A percentile compares a stretch with the other conserved stretches of the same genome.
These are phyloP conservation scores for Luscinia luscinia DNA, from an alignment of 2,797 vertebrate species.

Conservation along the genomic window DNA sequence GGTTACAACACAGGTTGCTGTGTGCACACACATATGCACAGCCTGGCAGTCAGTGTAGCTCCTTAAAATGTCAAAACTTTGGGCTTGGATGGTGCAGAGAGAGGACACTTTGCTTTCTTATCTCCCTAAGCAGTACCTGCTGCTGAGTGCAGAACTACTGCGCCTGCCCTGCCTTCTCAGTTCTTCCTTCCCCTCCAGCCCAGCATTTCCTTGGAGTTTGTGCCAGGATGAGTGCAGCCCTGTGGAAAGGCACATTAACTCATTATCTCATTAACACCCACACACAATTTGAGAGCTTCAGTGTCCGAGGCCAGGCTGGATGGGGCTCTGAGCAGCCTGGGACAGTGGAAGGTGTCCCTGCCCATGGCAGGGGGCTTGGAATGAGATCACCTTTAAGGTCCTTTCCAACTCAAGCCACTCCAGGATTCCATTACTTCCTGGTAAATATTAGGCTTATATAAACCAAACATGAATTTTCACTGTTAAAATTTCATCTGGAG, in stretches of 20 bases:
- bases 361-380: too few species aligned
- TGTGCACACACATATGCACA: accelerated
- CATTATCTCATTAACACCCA: background rate
- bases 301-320: background rate
- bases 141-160: background rate
- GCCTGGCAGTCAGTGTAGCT: background rate
- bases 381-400: background rate
- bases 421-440: background rate
- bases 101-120: background rate
- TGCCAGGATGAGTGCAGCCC: background rate
- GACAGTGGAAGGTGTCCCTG: background rate
- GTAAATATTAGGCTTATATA: background rate
- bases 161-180: background rate
- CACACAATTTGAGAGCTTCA: background rate
- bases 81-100: background rate
- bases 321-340: background rate
- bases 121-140: background rate
- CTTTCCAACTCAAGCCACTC: background rate
- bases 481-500: background rate
- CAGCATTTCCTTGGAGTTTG: background rate
- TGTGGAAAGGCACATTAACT: background rate
- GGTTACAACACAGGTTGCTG: background rate
- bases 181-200: background rate
- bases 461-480: background rate
- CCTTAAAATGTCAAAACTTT: background rate